Evolutionary conservation across 2,888 invertebrate species (phyloP), one percentile per base, ranked within the genome.

Genomic region (Alviniconcha strummeri): DNA sequence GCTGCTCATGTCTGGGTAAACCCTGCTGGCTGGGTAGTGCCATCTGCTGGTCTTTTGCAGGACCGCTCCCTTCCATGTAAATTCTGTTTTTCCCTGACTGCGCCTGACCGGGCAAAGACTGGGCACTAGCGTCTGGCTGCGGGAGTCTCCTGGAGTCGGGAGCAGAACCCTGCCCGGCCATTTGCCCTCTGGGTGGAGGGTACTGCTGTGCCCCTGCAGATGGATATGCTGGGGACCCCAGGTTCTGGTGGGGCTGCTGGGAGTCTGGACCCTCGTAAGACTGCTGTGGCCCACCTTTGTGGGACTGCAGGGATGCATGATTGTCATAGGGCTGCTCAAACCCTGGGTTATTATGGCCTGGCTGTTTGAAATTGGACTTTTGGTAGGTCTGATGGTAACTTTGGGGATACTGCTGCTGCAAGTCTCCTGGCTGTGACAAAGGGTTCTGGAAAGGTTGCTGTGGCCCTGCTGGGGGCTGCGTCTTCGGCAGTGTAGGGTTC

Each of bases 371-470:
- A 19, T n/a, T 17, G 5, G 55, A 11, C 9, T 19, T 69, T 8
- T 54, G 69, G n/a, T n/a, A 36, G 4, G 36, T n/a, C 9, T 80
- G 80, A 54, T 69, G 80, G 0, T 67, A 54, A 4, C 15, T n/a
- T n/a, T 54, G 13, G 15, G 79, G 79, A 15, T 57, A 17, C 17
- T 9, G 19, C 19, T 67, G 52, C 79, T 67, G 36, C 11, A 9
- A 64, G 79, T 64, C 19, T 79, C 54, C 79, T n/a, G 52, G 9
- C 79, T 79, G 79, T 4, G 64, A 19, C 64, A 15, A 54, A 67
- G 54, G 9, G 4, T 67, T 52, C 17, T 69, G 80, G 52, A 55
- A 67, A 69, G 64, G 69, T n/a, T 80, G 80, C 69, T 69, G 80
- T 9, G 69, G 56, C 5, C 17, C 19, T 4, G 9, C n/a, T 8